Percentiles rank a stretch among this genome's conserved stretches.
Conservation (phyloP, 2,113 vertebrate genomes). For the Oenanthe melanoleuca region DNA sequence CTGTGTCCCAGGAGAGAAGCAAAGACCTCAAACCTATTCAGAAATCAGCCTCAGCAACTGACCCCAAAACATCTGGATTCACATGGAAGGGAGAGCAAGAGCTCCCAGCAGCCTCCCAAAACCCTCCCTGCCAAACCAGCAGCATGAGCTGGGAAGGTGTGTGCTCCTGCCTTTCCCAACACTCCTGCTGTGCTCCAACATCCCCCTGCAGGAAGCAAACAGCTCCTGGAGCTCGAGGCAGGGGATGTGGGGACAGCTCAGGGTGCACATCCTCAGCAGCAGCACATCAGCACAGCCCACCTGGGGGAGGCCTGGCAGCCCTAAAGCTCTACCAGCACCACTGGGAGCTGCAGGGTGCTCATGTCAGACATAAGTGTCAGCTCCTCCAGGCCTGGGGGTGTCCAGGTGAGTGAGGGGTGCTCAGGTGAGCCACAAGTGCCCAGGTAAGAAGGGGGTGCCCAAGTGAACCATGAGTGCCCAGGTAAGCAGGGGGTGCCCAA, state of each 20-base stretch:
- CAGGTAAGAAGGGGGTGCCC: rapidly evolving
- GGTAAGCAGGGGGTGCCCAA: too few relatives aligned
- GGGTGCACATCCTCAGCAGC: neutral
- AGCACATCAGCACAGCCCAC: neutral
- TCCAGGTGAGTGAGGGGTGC: too few relatives aligned
- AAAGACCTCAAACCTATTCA: neutral
- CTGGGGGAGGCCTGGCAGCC: neutral
- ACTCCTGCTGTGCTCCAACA: neutral
- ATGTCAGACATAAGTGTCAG: rapidly evolving
- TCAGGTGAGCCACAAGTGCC: too few relatives aligned
- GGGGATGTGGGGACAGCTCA: neutral
- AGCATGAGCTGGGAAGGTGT: neutral
- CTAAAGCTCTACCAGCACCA: neutral
- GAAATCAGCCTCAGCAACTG: neutral
- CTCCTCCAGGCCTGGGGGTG: neutral
- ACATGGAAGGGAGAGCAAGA: neutral
- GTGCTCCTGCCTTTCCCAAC: neutral
- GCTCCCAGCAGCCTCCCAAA: neutral
- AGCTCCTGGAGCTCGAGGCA: rapidly evolving
- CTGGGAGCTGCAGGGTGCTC: neutral
- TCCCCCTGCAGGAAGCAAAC: neutral
- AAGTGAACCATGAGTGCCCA: too few relatives aligned
- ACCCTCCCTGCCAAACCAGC: neutral
- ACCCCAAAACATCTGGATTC: neutral
- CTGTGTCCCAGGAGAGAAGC: neutral